phyloP scores from a whole-genome alignment of 2,888 invertebrate species.

The Anorthoa munda region DNA sequence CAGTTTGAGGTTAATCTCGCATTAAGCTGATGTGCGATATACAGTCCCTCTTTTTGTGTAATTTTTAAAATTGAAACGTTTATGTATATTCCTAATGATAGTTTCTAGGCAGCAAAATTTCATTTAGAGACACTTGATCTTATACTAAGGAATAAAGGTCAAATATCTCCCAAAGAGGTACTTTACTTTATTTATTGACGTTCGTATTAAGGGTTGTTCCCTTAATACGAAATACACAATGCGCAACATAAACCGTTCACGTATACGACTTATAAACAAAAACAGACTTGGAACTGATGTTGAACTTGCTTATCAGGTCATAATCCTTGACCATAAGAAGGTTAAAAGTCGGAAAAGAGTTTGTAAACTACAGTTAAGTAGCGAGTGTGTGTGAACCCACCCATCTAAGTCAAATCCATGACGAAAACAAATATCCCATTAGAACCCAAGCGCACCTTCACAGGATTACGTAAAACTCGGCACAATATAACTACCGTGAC shows the following conservation, averaged over 20 bases:
- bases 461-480: conserved; percentile 46
- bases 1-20: conserved; percentile 35
- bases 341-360: neutral
- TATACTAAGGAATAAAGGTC: neutral
- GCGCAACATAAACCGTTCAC: too few species aligned
- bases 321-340: neutral
- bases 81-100: neutral
- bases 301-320: neutral
- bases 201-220: too few species aligned
- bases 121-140: neutral
- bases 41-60: neutral
- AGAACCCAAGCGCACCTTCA: conserved; percentile 21
- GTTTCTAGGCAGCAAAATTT: neutral
- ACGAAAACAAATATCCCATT: conserved; percentile 32
- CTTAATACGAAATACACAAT: too few species aligned
- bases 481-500: conserved; percentile 36
- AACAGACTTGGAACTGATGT: neutral
- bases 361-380: neutral
- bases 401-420: conserved; percentile 23
- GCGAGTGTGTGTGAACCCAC: neutral
- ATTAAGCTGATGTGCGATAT: conserved; percentile 14
- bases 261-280: too few species aligned
- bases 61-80: neutral
- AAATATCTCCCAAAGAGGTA: neutral
- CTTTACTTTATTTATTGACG: too few species aligned